These are phyloP conservation scores for Dysmachus trigonus DNA, from an alignment of 2,888 invertebrate species.

Conservation along the genomic window DNA sequence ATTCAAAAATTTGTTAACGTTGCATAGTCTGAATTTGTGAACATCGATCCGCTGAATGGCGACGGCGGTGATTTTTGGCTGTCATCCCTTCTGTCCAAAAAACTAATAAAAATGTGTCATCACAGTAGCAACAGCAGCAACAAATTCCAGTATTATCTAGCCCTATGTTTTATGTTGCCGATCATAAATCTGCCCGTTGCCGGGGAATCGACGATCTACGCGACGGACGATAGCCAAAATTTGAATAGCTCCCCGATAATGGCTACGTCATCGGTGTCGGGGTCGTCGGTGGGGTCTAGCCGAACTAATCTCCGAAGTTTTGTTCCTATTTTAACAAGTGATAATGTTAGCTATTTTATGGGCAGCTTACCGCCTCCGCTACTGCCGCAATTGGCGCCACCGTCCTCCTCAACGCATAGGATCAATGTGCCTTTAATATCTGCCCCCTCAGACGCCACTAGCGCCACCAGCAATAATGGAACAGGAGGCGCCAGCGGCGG, in stretches of 20 bases:
- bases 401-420: too few relatives aligned
- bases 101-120: background rate
- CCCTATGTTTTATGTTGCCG: background rate
- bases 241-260: background rate
- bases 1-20: background rate
- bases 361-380: background rate
- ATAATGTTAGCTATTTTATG: background rate
- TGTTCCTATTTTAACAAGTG: constrained; percentile 37
- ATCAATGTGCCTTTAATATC: constrained; percentile 9
- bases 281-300: background rate
- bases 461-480: background rate
- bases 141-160: background rate
- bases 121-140: background rate
- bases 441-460: background rate
- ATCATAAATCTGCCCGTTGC: background rate
- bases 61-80: background rate
- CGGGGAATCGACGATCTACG: background rate
- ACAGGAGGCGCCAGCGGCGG: background rate
- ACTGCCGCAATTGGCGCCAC: background rate
- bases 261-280: background rate
- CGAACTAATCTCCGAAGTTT: background rate
- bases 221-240: background rate
- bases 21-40: background rate
- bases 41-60: background rate
- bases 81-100: background rate